A percentile compares a stretch with the other conserved stretches of the same genome.
Conservation (phyloP, 2,797 vertebrate genomes). For the Columba guinea region DNA sequence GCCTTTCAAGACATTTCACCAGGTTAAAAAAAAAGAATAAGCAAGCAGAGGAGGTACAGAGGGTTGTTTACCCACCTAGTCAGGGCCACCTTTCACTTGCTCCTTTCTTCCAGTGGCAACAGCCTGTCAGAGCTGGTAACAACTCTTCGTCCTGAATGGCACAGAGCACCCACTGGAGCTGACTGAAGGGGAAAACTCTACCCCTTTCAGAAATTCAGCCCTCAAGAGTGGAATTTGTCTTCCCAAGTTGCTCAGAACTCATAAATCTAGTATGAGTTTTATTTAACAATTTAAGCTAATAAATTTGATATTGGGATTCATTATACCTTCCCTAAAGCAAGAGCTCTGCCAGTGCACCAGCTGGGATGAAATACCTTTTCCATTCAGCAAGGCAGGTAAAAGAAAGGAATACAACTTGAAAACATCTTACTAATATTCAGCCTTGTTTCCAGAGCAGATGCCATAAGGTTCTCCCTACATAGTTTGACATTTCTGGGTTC, state of each 20-base stretch:
- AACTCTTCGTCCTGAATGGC: conserved; percentile 66
- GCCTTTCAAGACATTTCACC: conserved; percentile 1
- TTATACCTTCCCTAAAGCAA: background rate
- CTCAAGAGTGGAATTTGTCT: background rate
- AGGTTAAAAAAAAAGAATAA: conserved; percentile 1
- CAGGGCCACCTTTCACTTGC: conserved; percentile 44
- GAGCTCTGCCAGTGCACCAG: background rate
- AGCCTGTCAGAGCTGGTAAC: conserved; percentile 31
- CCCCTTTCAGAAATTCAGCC: background rate
- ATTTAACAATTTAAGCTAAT: background rate
- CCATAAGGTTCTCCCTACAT: background rate
- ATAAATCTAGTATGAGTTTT: background rate
- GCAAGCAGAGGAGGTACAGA: background rate
- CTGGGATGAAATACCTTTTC: background rate
- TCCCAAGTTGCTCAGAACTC: background rate
- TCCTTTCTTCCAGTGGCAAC: conserved; percentile 60
- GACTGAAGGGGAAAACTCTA: conserved; percentile 17
- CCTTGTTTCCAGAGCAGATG: background rate
- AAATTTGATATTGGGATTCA: background rate
- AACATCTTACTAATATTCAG: background rate
- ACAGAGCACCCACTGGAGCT: conserved; percentile 64
- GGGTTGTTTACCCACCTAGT: conserved; percentile 56
- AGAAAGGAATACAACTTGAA: background rate
- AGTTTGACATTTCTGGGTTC: background rate
- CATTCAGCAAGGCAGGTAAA: background rate